phyloP scores from a whole-genome alignment of 1,140 invertebrate genomes.

The Leptinotarsa texana region DNA sequence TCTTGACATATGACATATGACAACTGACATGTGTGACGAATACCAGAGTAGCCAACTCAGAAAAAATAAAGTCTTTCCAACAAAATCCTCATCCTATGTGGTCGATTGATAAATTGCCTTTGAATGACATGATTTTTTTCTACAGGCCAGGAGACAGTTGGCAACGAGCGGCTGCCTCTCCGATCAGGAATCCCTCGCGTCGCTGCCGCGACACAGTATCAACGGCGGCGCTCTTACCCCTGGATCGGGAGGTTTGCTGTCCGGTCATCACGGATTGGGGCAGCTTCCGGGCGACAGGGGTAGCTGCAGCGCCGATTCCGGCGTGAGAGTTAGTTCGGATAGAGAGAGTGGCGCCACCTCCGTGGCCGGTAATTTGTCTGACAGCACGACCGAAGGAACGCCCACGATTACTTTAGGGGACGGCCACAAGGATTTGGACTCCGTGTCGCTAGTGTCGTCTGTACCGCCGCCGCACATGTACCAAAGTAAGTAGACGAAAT shows the following conservation, averaged over 20 bases:
- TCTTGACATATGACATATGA: too few relatives aligned
- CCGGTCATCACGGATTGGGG: conserved; percentile 57
- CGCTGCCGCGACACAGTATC: conserved; percentile 62
- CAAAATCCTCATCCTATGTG: too few relatives aligned
- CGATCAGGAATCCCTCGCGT: conserved; percentile 71
- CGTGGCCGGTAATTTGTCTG: conserved; percentile 74
- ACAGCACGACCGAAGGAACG: conserved; percentile 76
- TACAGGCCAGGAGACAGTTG: conserved; percentile 70
- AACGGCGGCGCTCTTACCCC: conserved; percentile 69
- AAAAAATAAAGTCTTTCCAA: too few relatives aligned
- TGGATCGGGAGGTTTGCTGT: conserved; percentile 59
- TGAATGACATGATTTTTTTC: background rate
- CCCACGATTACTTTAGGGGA: conserved; percentile 67
- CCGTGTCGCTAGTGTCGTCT: conserved; percentile 73
- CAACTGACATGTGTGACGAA: too few relatives aligned
- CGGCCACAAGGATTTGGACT: conserved; percentile 71
- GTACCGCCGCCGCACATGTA: conserved; percentile 76
- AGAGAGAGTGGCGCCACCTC: conserved; percentile 74
- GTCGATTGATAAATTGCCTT: too few relatives aligned
- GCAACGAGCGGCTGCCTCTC: conserved; percentile 72
- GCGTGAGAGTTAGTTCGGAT: conserved; percentile 80
- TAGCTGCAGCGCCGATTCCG: conserved; percentile 86
- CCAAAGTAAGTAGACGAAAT: conserved; percentile 70
- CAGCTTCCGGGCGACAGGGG: conserved; percentile 73
- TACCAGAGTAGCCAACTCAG: too few relatives aligned